A percentile compares a stretch with the other conserved stretches of the same genome.
phyloP scores from a whole-genome alignment of 64 coral and sea anemone genomes.

The Orbicella faveolata region DNA sequence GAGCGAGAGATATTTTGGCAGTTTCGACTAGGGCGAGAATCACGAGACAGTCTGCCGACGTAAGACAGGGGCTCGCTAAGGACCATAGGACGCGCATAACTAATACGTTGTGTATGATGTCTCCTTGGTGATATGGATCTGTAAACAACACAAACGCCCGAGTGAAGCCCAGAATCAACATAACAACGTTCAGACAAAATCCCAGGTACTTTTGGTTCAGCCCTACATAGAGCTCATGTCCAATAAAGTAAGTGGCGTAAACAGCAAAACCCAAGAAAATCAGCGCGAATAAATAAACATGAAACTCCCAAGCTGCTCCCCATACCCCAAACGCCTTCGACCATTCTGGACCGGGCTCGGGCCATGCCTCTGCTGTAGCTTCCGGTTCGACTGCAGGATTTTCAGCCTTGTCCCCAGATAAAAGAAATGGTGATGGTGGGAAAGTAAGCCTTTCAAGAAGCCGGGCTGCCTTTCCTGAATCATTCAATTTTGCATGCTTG shows the following conservation, averaged over 20 bases:
- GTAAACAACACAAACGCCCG: slow-evolving; percentile 60
- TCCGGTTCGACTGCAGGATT: background rate
- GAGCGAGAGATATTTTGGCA: slow-evolving; percentile 14
- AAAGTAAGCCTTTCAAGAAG: background rate
- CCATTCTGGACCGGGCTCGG: slow-evolving; percentile 57
- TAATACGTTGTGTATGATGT: background rate
- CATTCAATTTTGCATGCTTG: background rate
- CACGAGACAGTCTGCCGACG: slow-evolving; percentile 35
- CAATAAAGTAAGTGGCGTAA: background rate
- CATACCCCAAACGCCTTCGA: slow-evolving; percentile 24
- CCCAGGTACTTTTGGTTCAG: slow-evolving; percentile 6
- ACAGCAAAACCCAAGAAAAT: slow-evolving; percentile 33
- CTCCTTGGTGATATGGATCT: slow-evolving; percentile 65
- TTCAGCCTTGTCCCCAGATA: slow-evolving; percentile 37
- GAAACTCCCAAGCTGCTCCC: slow-evolving; percentile 55
- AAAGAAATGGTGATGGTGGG: background rate
- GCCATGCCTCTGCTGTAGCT: background rate
- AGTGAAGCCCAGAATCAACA: slow-evolving; percentile 34
- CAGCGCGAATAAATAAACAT: slow-evolving; percentile 28
- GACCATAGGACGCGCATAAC: slow-evolving; percentile 43
- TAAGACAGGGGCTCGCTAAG: slow-evolving; percentile 30
- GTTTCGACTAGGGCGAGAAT: slow-evolving; percentile 35
- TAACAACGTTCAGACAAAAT: slow-evolving; percentile 27
- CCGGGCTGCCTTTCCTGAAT: background rate
- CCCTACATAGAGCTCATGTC: background rate